phyloP scores from a whole-genome alignment of 1,140 invertebrate genomes.

The Drosophila nannoptera region DNA sequence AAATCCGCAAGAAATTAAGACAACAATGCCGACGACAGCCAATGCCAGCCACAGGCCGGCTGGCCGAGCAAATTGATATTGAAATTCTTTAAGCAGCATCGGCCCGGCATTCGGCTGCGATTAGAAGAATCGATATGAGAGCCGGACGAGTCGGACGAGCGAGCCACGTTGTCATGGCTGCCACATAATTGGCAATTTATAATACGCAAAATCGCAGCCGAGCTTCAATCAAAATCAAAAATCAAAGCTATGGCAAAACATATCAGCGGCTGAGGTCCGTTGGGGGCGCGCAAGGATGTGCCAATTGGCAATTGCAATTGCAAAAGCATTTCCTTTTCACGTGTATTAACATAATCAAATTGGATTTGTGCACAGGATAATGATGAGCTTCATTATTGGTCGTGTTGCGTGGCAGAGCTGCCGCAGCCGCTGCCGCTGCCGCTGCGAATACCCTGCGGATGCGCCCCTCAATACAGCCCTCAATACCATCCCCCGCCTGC shows the following conservation, averaged over 20 bases:
- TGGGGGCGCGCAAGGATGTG: slow-evolving; percentile 42
- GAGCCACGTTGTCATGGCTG: slow-evolving; percentile 1
- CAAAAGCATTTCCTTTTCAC: slow-evolving; percentile 78
- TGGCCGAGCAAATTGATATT: not conserved
- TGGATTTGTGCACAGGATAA: slow-evolving; percentile 78
- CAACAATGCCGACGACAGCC: not conserved
- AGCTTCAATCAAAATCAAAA: slow-evolving; percentile 63
- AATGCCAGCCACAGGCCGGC: not conserved
- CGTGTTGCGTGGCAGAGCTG: slow-evolving; percentile 45
- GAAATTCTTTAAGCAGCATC: not conserved
- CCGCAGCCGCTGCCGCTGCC: too few species aligned
- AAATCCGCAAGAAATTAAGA: not conserved
- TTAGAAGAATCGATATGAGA: too few species aligned
- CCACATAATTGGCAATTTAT: slow-evolving; percentile 39
- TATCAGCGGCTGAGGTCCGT: slow-evolving; percentile 26
- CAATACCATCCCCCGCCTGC: not conserved
- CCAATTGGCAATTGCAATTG: slow-evolving; percentile 75
- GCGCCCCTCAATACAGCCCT: not conserved
- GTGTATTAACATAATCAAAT: slow-evolving; percentile 79
- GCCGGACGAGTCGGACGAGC: not conserved
- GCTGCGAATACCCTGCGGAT: slow-evolving; percentile 18
- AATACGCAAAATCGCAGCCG: slow-evolving; percentile 29
- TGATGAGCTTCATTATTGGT: slow-evolving; percentile 78
- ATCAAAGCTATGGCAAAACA: slow-evolving; percentile 52
- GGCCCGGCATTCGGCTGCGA: not conserved